Evolutionary conservation across 2,113 vertebrate genomes (phyloP).

Genomic region (Cinclus cinclus): DNA sequence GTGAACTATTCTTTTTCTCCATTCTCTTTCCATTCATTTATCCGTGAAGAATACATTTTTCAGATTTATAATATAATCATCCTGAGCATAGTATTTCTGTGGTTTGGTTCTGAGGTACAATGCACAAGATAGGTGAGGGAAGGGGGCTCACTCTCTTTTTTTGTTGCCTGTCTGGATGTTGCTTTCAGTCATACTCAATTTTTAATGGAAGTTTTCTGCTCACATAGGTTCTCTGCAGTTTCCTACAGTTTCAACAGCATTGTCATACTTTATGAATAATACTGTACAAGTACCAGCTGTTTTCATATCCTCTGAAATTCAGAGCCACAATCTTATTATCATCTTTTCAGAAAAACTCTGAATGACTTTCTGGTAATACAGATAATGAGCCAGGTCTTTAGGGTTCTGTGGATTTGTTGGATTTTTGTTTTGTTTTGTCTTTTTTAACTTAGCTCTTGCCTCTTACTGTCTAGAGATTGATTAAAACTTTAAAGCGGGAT

Average conservation of each 20-base stretch:
- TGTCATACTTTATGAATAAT: neutral
- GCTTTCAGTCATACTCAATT: neutral
- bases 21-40: neutral
- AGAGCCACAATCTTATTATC: neutral
- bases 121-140: neutral
- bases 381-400: neutral
- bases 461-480: neutral
- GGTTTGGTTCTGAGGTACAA: neutral
- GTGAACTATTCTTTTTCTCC: neutral
- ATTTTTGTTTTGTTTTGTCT: accelerated
- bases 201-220: neutral
- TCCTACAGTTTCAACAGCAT: neutral
- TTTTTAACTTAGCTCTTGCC: neutral
- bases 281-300: neutral
- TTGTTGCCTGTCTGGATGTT: neutral
- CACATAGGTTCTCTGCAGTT: neutral
- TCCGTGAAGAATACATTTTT: neutral
- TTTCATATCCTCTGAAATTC: neutral
- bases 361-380: neutral
- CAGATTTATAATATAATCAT: neutral
- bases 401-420: neutral
- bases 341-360: neutral
- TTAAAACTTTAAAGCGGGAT: neutral
- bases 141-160: neutral
- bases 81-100: neutral